Evolutionary conservation across 2,888 invertebrate species (phyloP), one percentile per base, ranked within the genome.

Genomic region (Agrochola litura): DNA sequence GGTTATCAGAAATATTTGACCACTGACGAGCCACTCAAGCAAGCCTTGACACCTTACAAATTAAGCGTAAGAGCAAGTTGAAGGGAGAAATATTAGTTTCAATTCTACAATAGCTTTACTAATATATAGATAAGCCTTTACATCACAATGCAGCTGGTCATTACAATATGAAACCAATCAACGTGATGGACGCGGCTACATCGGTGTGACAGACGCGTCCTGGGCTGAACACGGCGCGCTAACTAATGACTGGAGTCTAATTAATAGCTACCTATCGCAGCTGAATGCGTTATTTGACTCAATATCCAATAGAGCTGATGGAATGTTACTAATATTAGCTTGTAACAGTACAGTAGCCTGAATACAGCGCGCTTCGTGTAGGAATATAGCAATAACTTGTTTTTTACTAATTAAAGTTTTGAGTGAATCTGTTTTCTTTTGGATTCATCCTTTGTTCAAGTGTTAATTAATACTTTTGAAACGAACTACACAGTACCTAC

Each of bases 111-210:
- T 37, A 22, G 46, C 60, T 69, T 16, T 41, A 54, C 19, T 72
- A 72, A 46, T 81, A 78, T 86, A 86, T 88, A 91, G 90, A 92
- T 91, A 92, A 91, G 87, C 89, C 82, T 74, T 80, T 79, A 85
- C 87, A 88, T 84, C 85, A 92, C 93, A 93, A 91, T 90, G 89
- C 90, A 89, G 86, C 88, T 85, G 91, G 91, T 92, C 91, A 91
- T 92, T 94, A 92, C 94, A 94, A 94, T 94, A 92, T 93, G 92
- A 92, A 94, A 91, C 93, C 95, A 95, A 96, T 95, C 94, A 94
- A 90, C 88, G 81, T 92, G 94, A 95, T 94, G 93, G 92, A 94
- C 90, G 91, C 87, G 81, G 81, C 90, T 81, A 85, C 89, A 82
- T 76, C 88, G 85, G 79, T 81, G 86, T 84, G 87, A 85, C 89